Percentiles rank a stretch among this genome's conserved stretches.
phyloP scores from a whole-genome alignment of 2,888 invertebrate genomes.

The Gerris lacustris region DNA sequence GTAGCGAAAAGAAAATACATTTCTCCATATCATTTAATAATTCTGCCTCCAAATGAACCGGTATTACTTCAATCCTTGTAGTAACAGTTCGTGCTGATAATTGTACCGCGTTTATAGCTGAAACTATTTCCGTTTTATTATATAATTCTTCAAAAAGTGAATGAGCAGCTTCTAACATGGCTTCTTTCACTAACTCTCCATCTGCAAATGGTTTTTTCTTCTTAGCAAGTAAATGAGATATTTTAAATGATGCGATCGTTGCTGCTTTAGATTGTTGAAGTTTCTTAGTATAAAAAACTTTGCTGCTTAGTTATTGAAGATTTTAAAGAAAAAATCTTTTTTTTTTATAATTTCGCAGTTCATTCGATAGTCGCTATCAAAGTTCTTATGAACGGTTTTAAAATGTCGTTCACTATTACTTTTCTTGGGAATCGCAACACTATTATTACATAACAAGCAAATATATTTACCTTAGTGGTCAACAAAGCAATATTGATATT shows the following conservation, averaged over 20 bases:
- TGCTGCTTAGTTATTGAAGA: slow-evolving; percentile 2
- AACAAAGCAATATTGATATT: not conserved
- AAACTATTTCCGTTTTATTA: no score
- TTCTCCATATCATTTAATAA: not conserved
- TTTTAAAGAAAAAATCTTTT: no score
- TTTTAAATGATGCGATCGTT: slow-evolving; percentile 1
- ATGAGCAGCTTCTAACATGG: no score
- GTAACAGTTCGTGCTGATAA: slow-evolving; percentile 5
- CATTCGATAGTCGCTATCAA: slow-evolving; percentile 2
- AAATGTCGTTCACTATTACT: slow-evolving; percentile 1
- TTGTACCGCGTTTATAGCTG: not conserved
- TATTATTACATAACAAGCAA: slow-evolving; percentile 1
- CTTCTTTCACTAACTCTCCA: no score
- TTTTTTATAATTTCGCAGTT: not conserved
- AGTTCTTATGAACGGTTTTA: not conserved
- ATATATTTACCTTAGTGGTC: not conserved
- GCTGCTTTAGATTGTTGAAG: not conserved
- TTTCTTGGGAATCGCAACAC: slow-evolving; percentile 1
- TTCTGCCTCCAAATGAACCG: not conserved
- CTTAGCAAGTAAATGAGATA: not conserved
- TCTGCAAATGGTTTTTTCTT: not conserved
- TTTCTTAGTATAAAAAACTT: not conserved
- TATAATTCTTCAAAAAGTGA: no score
- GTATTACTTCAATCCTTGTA: not conserved
- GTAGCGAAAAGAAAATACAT: not conserved